Conservation (phyloP, 1,140 invertebrate genomes). For the Littorina saxatilis region DNA sequence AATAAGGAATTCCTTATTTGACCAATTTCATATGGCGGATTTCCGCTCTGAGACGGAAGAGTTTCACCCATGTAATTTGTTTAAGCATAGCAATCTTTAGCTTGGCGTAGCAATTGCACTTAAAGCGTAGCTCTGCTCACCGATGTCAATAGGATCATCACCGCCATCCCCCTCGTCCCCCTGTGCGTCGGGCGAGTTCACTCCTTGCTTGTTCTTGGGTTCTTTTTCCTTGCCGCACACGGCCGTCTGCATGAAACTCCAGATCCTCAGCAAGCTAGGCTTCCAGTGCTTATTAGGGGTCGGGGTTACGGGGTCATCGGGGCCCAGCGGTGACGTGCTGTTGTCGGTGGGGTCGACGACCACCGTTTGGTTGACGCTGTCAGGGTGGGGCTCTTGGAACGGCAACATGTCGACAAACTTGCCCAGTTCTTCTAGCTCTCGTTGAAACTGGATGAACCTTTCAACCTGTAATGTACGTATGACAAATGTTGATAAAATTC, state of each 20-base stretch:
- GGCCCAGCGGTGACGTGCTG: background rate
- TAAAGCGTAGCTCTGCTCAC: too few species aligned
- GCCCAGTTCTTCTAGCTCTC: constrained; percentile 70
- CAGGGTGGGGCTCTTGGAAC: constrained; percentile 71
- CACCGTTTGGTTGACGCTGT: constrained; percentile 31
- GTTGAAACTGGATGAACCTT: constrained; percentile 75
- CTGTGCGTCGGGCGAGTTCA: background rate
- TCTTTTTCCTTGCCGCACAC: constrained; percentile 74
- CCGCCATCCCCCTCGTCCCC: constrained; percentile 17
- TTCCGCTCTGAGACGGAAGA: too few species aligned
- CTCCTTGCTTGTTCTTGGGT: background rate
- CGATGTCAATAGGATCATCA: background rate
- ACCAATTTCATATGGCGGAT: too few species aligned
- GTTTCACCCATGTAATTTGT: too few species aligned
- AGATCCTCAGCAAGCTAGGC: constrained; percentile 74
- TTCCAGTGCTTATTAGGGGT: background rate
- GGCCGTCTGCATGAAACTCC: constrained; percentile 77
- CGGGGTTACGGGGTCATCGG: background rate
- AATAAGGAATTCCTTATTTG: too few species aligned
- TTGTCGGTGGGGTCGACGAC: constrained; percentile 16
- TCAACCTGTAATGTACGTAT: constrained; percentile 62
- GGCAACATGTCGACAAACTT: constrained; percentile 72
- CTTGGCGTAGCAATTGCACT: too few species aligned
- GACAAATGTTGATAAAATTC: too few species aligned
- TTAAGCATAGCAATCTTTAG: too few species aligned